Base-by-base conservation (phyloP, 1,140 invertebrate genomes). In the Drosophila baimaii region DNA sequence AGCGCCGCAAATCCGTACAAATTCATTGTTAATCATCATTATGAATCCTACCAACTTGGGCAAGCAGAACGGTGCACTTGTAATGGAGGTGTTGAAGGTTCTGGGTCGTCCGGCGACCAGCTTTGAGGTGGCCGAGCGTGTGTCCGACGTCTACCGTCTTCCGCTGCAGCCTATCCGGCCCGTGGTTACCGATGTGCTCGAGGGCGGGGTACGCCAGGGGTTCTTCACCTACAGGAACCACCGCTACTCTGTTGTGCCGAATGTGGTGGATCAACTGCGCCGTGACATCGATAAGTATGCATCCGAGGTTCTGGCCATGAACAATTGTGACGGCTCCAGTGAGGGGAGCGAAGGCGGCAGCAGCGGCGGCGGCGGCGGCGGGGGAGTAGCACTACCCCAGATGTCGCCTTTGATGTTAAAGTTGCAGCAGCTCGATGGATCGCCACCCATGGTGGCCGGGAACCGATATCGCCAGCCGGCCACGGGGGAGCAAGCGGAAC, bases 21-120 rank as follows among this genome's bases (percentile, higher is more conserved):
- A 83, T 79, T 83, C 54, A 58, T 84, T 62, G 65, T 71, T 56
- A 70, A 41, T 49, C 70, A 57, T 66, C 25, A 73, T 43, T 23
- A 83, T 85, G 81, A 74, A 82, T 76, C 82, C 82, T 54, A 82
- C 65, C 15, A 88, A 76, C 19, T 46, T 86, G 62, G 82, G 82
- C 55, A 88, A 81, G 25, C 83, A 88, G 58, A 86, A 82, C 35
- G 79, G 82, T 8, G 82, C 82, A 21, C 47, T 88, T 17, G 82
- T 86, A 19, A 62, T 86, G 35, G 82, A 86, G 55, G 79, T 82
- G 9, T 47, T 86, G 3, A 77, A 88, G 64, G 82, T 86, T 12
- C 29, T 86, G 31, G 83, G 83, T 29, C 83, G 83, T 39, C 82
- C 82, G 19, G 83, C 75, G 17, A 82, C 58, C 29, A 75, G 81